Base-by-base conservation (phyloP, 1,140 invertebrate genomes). In the Drosophila bocqueti region DNA sequence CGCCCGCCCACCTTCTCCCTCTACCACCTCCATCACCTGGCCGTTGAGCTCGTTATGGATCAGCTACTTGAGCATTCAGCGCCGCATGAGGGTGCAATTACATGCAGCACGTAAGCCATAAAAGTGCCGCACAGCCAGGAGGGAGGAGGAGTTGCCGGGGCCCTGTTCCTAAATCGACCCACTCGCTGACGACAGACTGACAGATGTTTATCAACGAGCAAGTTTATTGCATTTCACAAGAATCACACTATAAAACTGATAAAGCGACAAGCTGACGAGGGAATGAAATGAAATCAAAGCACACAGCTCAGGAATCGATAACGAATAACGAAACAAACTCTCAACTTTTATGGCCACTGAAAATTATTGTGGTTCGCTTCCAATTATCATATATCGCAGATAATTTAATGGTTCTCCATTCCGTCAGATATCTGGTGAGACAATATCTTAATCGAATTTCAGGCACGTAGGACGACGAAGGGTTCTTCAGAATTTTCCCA, bases 221-320 rank as follows among this genome's bases (percentile, higher is more conserved):
- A 69, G 79, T 89, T 86, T 89, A 86, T 83, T 57, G 73, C 83
- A 58, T 89, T 86, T 86, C 84, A 68, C 78, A 78, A 80, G 83
- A 86, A 83, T 77, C 84, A 80, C 76, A 89, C 72, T 80, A 89
- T 80, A 77, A 87, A 89, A 83, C 64, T 89, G 84, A 83, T 85
- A 82, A 77, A 66, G 64, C 64, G 67, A 72, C 59, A 55, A 58
- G 54, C 46, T 47, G 50, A 49, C 42, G 43, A 45, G 29, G 42
- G 47, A 55, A 38, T 42, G 77, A 16, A 65, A 43, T 45, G 18
- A 76, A 76, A 76, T 76, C 73, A 76, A 66, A 46, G 46, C 61
- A 49, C 69, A 58, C 16, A 65, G 58, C 47, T 45, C 26, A 7
- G 49, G 50, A 52, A 61, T 73, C 67, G 71, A 73, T 73, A 73